Evolutionary conservation across 2,888 invertebrate genomes (phyloP), one percentile per base, ranked within the genome.

Genomic region (Zygaena filipendulae): DNA sequence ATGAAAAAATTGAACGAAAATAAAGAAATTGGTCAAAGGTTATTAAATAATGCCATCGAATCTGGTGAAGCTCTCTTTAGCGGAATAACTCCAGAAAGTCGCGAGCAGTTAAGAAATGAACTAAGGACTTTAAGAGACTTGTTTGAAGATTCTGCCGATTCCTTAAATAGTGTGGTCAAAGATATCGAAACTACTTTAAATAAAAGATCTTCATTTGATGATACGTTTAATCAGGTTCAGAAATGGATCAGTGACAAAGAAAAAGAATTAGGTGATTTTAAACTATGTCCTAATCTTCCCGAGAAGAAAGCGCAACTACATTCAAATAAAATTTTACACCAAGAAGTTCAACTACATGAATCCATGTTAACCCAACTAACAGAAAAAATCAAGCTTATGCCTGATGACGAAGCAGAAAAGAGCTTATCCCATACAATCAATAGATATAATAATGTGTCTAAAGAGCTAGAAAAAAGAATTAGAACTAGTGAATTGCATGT

Each of bases 121-220:
- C 62, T 96, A 10, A 83, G 95, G 51, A 82, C 85, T 36, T 75
- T 96, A 29, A 84, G 96, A 39, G 89, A 91, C 49, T 85, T 86
- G 38, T 92, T 92, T 50, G 96, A 97, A 64, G 84, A 88, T 25
- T 84, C 95, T 23, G 86, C 91, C 3, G 94, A 92, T 59, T 88
- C 90, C 59, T 86, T 94, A 0, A 94, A 92, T 56, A 86, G 87
- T 9, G 85, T 93, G 2, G 87, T 93, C 41, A 94, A 95, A 59
- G 88, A 90, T 47, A 88, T 95, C 10, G 96, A 97, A 75, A 90
- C 89, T 1, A 89, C 91, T 20, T 84, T 96, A 36, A 90, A 95
- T 57, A 93, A 95, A 47, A 85, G 95, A 62, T 92, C 93, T 3
- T 94, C 95, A 1, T 94, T 97, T 59, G 95, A 96, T 58, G 95